These are phyloP conservation scores for Diplosoma virens DNA, from an alignment of 23 tunicate genomes.

Conservation along the genomic window DNA sequence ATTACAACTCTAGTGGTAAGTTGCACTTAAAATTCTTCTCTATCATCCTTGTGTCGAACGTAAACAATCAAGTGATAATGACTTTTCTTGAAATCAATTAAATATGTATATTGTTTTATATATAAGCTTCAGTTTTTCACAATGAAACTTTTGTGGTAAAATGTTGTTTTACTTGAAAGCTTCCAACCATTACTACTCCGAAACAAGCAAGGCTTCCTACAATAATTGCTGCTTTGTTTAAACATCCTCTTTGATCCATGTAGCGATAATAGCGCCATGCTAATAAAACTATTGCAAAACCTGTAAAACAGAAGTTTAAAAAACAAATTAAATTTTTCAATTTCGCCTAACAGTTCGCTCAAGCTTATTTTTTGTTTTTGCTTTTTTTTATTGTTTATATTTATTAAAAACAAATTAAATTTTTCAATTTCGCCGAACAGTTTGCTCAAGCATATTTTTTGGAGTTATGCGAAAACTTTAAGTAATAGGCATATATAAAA, in stretches of 20 bases:
- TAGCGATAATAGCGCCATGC: slow-evolving; percentile 66
- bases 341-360: neutral
- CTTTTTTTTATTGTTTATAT: no score
- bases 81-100: no score
- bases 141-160: neutral
- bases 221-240: slow-evolving; percentile 29
- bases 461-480: no score
- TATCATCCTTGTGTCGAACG: no score
- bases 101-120: no score
- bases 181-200: slow-evolving; percentile 70
- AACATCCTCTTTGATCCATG: slow-evolving; percentile 32
- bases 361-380: neutral
- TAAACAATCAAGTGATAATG: no score
- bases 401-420: neutral
- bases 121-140: no score
- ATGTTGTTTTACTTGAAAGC: slow-evolving; percentile 50
- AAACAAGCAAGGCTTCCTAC: slow-evolving; percentile 59
- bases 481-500: no score
- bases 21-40: no score
- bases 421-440: neutral
- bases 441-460: neutral
- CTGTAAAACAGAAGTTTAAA: slow-evolving; percentile 4
- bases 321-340: neutral
- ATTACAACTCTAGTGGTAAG: no score
- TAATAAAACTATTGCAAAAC: slow-evolving; percentile 45